Conservation (phyloP, 2,888 invertebrate species). For the Tiphia femorata region DNA sequence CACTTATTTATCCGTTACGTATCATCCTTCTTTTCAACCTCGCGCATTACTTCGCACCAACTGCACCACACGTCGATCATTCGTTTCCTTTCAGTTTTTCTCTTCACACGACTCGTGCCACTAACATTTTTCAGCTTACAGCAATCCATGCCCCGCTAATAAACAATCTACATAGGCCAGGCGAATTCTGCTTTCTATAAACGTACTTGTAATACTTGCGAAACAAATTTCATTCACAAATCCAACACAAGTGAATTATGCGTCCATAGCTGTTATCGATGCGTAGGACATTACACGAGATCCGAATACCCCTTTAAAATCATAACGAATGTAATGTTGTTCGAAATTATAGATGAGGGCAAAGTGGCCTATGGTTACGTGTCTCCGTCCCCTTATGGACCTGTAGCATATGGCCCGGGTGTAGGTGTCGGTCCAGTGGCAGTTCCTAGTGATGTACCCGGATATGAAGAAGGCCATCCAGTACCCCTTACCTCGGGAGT, state of each 20-base stretch:
- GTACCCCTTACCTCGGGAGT: conserved; percentile 54
- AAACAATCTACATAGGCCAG: neutral
- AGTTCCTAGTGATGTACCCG: conserved; percentile 60
- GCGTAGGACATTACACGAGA: no score
- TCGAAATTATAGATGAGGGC: conserved; percentile 70
- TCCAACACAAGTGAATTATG: conserved; percentile 45
- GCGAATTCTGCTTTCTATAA: no score
- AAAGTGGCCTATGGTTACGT: conserved; percentile 77
- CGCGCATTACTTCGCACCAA: neutral
- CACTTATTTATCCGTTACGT: conserved; percentile 27
- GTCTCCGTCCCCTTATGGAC: conserved; percentile 76
- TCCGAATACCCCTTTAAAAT: neutral
- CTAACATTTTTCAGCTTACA: no score
- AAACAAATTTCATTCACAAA: neutral
- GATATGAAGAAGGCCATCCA: conserved; percentile 64
- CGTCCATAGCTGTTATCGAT: no score
- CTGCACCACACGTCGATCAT: no score
- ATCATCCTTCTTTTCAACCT: neutral
- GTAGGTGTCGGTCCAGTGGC: conserved; percentile 60
- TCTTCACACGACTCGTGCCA: no score
- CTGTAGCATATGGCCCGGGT: conserved; percentile 64
- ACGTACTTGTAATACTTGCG: neutral
- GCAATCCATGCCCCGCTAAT: neutral
- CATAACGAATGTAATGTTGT: neutral
- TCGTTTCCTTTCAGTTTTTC: no score